Evolutionary conservation across 1,140 invertebrate species (phyloP).

Genomic region (Capitella teleta): DNA sequence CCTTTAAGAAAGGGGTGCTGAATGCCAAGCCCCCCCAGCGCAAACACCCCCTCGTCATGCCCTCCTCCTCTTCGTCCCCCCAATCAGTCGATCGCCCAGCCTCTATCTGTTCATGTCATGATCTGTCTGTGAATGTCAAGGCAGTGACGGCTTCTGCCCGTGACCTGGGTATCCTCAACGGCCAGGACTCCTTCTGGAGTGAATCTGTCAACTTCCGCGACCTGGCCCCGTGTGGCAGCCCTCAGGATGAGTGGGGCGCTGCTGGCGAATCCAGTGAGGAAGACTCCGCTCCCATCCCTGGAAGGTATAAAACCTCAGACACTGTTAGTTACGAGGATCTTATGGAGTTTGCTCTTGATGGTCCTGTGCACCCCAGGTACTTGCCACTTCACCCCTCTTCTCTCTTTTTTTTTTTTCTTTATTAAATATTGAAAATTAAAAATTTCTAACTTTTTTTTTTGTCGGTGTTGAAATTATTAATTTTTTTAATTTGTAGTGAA

Average conservation of each 20-base stretch:
- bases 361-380: too few species aligned
- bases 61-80: not conserved
- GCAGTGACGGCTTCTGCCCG: conserved; percentile 21
- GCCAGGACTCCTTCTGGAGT: conserved; percentile 30
- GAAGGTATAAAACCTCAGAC: conserved; percentile 33
- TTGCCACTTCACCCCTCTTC: too few species aligned
- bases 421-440: too few species aligned
- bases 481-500: too few species aligned
- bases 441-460: too few species aligned
- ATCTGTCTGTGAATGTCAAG: conserved; percentile 1
- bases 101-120: not conserved
- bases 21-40: not conserved
- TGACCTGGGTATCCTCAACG: conserved; percentile 30
- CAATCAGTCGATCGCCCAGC: not conserved
- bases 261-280: conserved; percentile 14
- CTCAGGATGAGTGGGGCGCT: too few species aligned
- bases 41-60: not conserved
- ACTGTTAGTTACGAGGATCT: conserved; percentile 87
- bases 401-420: too few species aligned
- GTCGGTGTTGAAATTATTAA: too few species aligned
- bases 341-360: conserved; percentile 73
- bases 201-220: conserved; percentile 21
- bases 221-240: conserved; percentile 17
- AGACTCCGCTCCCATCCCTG: conserved; percentile 10
- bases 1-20: not conserved